These are phyloP conservation scores for Vulpes lagopus DNA, from an alignment of 2,113 vertebrate genomes.

Conservation along the genomic window DNA sequence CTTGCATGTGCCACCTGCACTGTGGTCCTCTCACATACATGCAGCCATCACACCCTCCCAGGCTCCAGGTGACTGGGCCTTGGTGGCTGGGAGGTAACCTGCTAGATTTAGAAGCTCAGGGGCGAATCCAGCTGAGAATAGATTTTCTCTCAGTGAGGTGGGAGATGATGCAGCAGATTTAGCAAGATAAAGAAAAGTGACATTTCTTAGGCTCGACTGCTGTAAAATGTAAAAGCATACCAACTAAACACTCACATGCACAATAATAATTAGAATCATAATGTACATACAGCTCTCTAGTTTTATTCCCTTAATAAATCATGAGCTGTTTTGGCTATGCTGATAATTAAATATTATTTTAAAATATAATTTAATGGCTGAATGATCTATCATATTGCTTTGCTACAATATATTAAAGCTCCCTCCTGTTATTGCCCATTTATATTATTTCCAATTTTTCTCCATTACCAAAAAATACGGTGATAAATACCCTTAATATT, in stretches of 20 bases:
- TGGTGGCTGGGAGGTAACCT: fast-evolving
- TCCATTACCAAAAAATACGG: conserved; percentile 10
- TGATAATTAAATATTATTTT: conserved; percentile 72
- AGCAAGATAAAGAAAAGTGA: background rate
- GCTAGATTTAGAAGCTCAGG: too few species aligned
- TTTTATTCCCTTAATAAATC: conserved; percentile 24
- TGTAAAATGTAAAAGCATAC: background rate
- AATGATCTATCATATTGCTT: conserved; percentile 53
- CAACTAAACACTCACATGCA: too few species aligned
- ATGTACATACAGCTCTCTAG: background rate
- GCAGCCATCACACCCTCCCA: background rate
- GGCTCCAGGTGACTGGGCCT: background rate
- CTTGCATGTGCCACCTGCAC: fast-evolving
- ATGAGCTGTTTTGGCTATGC: background rate
- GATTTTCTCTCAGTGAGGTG: background rate
- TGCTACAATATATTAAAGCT: conserved; percentile 52
- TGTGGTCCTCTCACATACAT: fast-evolving
- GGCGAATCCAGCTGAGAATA: background rate
- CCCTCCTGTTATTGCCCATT: background rate
- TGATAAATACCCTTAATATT: conserved; percentile 55
- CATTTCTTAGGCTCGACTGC: background rate
- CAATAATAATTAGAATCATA: background rate
- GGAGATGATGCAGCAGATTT: background rate
- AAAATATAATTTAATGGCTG: conserved; percentile 65
- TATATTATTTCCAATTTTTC: conserved; percentile 62